Evolutionary conservation across 2,113 vertebrate species (phyloP).

Genomic region (Synodontis membranacea): DNA sequence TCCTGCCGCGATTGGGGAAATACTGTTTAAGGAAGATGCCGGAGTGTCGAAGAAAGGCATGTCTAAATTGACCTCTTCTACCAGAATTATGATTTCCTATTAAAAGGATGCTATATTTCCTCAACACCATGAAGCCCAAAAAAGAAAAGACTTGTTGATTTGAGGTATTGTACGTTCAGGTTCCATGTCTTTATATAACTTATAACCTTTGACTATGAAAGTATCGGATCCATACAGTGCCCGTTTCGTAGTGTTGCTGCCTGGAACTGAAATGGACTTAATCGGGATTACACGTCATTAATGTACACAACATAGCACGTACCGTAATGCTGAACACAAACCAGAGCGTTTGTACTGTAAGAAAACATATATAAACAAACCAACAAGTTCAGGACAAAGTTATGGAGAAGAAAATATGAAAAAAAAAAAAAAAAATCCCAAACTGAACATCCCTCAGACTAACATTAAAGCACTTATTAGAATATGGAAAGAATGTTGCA

Average conservation of each 20-base stretch:
- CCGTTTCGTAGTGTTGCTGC: not conserved
- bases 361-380: not conserved
- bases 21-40: constrained; percentile 53
- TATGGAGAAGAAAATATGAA: not conserved
- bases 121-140: not conserved
- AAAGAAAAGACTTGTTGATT: not conserved
- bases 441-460: not conserved
- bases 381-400: not conserved
- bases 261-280: not conserved
- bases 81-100: constrained; percentile 51
- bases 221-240: not conserved
- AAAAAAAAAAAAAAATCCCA: not conserved
- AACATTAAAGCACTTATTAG: not conserved
- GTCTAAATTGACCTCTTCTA: constrained; percentile 34
- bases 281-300: not conserved
- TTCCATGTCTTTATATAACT: not conserved
- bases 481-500: not conserved
- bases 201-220: constrained; percentile 11
- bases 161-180: not conserved
- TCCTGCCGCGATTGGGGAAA: constrained; percentile 45
- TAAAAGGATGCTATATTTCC: constrained; percentile 4
- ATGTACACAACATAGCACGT: not conserved
- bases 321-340: not conserved
- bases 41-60: constrained; percentile 34
- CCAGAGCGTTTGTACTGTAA: not conserved